phyloP scores from a whole-genome alignment of 1,140 invertebrate species.

The Drosophila tropicalis region DNA sequence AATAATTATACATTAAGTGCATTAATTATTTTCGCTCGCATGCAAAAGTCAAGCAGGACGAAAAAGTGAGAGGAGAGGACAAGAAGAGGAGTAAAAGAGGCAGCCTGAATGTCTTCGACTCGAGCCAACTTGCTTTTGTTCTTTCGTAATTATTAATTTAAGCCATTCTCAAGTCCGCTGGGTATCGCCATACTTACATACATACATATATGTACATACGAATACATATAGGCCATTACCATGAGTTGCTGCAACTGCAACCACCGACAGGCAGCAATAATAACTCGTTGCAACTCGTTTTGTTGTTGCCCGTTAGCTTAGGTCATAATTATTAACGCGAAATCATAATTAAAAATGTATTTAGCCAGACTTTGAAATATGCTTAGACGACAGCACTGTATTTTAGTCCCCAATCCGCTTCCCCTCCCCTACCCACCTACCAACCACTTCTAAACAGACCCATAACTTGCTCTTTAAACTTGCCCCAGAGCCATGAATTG shows the following conservation, averaged over 20 bases:
- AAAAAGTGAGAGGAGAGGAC: constrained; percentile 19
- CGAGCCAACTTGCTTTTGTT: constrained; percentile 47
- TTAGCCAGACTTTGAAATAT: constrained; percentile 71
- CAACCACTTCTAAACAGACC: constrained; percentile 4
- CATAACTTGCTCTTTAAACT: constrained; percentile 16
- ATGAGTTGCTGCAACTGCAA: constrained; percentile 19
- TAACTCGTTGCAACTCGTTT: constrained; percentile 59
- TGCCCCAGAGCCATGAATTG: constrained; percentile 7
- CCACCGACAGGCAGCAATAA: constrained; percentile 19
- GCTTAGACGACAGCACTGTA: constrained; percentile 32
- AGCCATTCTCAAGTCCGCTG: constrained; percentile 68
- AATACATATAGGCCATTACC: constrained; percentile 56
- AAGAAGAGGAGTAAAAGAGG: constrained; percentile 23
- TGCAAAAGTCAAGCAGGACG: constrained; percentile 34
- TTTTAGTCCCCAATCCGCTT: constrained; percentile 5
- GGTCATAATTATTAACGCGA: constrained; percentile 74
- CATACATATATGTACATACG: constrained; percentile 4
- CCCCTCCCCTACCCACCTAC: constrained; percentile 15
- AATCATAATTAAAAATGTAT: constrained; percentile 83
- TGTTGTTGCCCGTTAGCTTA: constrained; percentile 62
- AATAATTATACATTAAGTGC: constrained; percentile 83
- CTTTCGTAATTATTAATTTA: constrained; percentile 79
- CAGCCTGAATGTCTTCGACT: constrained; percentile 43
- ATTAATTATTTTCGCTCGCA: constrained; percentile 79
- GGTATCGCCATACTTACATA: constrained; percentile 39